Evolutionary conservation across 2,113 vertebrate species (phyloP), one percentile per base, ranked within the genome.

Genomic region (Agelaius tricolor): DNA sequence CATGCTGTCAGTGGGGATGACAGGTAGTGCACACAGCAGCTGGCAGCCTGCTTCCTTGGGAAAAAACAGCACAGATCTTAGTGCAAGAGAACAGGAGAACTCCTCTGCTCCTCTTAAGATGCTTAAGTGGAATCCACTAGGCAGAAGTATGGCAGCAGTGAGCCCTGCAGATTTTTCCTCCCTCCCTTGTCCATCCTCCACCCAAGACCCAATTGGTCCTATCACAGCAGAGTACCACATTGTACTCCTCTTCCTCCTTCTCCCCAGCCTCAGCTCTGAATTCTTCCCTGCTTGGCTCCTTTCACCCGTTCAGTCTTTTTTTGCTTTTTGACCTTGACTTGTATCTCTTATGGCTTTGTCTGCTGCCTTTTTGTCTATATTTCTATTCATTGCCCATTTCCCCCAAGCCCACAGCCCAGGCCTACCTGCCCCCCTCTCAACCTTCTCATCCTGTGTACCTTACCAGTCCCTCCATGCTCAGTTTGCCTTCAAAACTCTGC

Each of bases 381-480:
- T 76, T 67, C 28, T 44, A 5, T 37, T 81, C 5, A 1, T 8
- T 59, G 44, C 41, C 0, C 0, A 8, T 57, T 78, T 86, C 33
- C 33, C 31, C 21, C 15, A 28, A 51, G 46, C 37, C 67, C 62
- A 18, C 19, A 57, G 68, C 46, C 27, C 54, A 61, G 49, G 33
- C 81, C 47, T 51, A 44, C 47, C 4, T 17, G 41, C 13, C 44
- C 54, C 75, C 67, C 58, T 54, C 69, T 41, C 13, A 63, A 11
- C 21, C 17, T 22, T 12, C 59, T 69, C 13, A 58, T 31, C 66
- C 30, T 55, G 14, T 14, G 3, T 54, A 51, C 43, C 68, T 75
- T 75, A 67, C 61, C 21, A 51, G 52, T 46, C 52, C 24, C 30
- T 87, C 69, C 14, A 6, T 2, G 1, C 55, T 58, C 62, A 43